Percentiles rank a stretch among this genome's conserved stretches.
Conservation (phyloP, 2,888 invertebrate species). For the Drosophila pseudotakahashii region DNA sequence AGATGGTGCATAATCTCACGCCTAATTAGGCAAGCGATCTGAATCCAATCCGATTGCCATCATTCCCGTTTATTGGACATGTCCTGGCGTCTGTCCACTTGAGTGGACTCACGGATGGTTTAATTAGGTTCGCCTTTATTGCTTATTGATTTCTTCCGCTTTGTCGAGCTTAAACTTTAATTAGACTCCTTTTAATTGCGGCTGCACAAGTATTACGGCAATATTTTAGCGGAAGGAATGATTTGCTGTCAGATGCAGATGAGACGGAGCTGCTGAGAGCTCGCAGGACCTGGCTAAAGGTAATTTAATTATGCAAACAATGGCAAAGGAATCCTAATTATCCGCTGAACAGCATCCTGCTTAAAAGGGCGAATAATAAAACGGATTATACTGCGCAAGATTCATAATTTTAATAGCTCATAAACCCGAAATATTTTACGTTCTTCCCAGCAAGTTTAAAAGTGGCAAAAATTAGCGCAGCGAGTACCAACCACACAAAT, state of each 20-base stretch:
- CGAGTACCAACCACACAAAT: conserved; percentile 5
- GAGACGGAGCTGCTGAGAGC: not conserved
- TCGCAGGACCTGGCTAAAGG: not conserved
- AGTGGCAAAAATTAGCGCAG: conserved; percentile 14
- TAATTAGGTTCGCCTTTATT: conserved; percentile 48
- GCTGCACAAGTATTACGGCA: not conserved
- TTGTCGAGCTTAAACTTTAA: conserved; percentile 47
- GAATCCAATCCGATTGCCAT: no score
- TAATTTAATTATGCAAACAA: conserved; percentile 11
- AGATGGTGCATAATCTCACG: conserved; percentile 45
- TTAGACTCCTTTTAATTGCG: conserved; percentile 34
- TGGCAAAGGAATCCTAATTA: conserved; percentile 5
- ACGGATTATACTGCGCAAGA: not conserved
- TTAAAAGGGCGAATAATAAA: not conserved
- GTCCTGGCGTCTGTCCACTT: conserved; percentile 21
- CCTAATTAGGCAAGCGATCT: conserved; percentile 53
- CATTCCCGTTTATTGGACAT: conserved; percentile 9
- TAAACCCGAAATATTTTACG: conserved; percentile 8
- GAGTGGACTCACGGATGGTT: conserved; percentile 23
- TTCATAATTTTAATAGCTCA: conserved; percentile 11
- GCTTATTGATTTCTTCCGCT: conserved; percentile 28
- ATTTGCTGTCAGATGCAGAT: conserved; percentile 32
- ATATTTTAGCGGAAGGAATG: conserved; percentile 3
- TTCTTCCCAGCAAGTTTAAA: not conserved
- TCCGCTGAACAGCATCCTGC: not conserved